A percentile compares a stretch with the other conserved stretches of the same genome.
phyloP scores from a whole-genome alignment of 2,797 vertebrate species.

The Enteromius fasciolatus region DNA sequence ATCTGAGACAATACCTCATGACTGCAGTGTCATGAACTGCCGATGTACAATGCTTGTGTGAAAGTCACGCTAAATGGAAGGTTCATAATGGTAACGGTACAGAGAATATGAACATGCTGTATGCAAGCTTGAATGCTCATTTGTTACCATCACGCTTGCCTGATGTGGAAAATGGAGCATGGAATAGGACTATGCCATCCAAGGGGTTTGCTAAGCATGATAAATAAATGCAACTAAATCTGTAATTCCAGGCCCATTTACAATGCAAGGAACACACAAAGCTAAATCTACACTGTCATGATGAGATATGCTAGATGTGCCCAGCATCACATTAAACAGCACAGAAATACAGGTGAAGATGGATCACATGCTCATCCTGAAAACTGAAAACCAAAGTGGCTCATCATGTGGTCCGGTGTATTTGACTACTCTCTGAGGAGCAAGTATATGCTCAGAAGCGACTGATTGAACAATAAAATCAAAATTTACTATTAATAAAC shows the following conservation, averaged over 20 bases:
- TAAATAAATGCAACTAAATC: slow-evolving; percentile 11
- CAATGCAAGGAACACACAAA: neutral
- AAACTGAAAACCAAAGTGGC: neutral
- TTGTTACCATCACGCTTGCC: neutral
- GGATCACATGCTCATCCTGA: slow-evolving; percentile 6
- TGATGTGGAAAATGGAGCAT: slow-evolving; percentile 22
- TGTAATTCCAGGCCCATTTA: neutral
- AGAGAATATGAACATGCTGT: neutral
- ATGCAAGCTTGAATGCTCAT: slow-evolving; percentile 1
- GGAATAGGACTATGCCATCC: slow-evolving; percentile 17
- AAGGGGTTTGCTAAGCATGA: neutral
- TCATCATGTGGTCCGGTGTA: neutral
- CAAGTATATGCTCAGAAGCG: neutral
- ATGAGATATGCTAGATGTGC: neutral
- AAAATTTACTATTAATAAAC: neutral
- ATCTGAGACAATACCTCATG: neutral
- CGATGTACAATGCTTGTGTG: neutral
- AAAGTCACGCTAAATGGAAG: neutral
- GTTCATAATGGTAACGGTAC: neutral
- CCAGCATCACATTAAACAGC: slow-evolving; percentile 25
- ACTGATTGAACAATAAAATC: neutral
- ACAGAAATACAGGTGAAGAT: slow-evolving; percentile 13
- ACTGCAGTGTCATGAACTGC: neutral
- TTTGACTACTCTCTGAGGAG: neutral
- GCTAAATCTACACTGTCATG: neutral